Evolutionary conservation across 1,140 invertebrate genomes (phyloP).

Genomic region (Aphaenogaster floridana): DNA sequence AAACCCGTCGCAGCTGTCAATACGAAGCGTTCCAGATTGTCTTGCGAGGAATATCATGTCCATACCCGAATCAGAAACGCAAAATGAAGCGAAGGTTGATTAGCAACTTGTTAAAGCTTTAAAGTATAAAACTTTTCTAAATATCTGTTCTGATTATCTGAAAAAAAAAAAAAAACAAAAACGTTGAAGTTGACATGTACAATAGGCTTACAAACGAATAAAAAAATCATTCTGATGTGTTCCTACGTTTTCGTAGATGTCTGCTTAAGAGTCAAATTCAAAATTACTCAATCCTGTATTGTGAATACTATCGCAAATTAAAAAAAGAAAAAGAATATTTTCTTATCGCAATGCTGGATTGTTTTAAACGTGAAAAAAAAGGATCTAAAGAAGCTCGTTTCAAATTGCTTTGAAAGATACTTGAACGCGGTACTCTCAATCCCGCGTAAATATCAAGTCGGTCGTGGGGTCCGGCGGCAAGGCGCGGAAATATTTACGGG

Average conservation of each 20-base stretch:
- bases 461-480: not conserved
- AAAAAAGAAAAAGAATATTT: not conserved
- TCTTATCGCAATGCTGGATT: not conserved
- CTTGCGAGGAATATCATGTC: constrained; percentile 5
- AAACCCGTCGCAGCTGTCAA: constrained; percentile 65
- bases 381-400: not conserved
- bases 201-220: not conserved
- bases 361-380: not conserved
- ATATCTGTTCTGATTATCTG: not conserved
- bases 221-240: not conserved
- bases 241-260: not conserved
- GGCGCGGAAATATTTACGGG: not conserved
- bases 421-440: not conserved
- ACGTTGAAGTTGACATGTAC: not conserved
- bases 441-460: not conserved
- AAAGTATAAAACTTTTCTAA: not conserved
- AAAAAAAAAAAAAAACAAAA: not conserved
- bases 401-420: not conserved
- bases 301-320: not conserved
- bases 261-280: not conserved
- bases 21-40: constrained; percentile 26
- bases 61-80: not conserved
- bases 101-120: not conserved
- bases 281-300: not conserved
- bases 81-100: not conserved